Evolutionary conservation across 2,888 invertebrate genomes (phyloP).

Genomic region (Macropis europaea): DNA sequence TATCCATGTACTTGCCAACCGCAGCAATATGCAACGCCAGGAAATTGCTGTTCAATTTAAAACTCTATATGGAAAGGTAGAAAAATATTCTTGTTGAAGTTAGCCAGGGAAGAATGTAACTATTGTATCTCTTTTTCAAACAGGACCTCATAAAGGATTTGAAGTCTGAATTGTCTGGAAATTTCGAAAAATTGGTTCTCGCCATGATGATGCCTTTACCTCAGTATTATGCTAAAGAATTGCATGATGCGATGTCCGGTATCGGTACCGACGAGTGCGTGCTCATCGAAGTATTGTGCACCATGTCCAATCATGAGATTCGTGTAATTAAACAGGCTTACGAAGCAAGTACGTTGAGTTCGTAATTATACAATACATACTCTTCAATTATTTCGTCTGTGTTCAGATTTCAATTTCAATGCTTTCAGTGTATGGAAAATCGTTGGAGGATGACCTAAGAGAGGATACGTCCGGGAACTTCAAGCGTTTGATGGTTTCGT

Average conservation of each 20-base stretch:
- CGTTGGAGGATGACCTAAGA: conserved; percentile 90
- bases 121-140: not conserved
- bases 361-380: not conserved
- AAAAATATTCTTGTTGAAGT: not conserved
- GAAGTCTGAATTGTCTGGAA: conserved; percentile 83
- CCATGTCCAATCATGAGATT: conserved; percentile 82
- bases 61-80: conserved; percentile 84
- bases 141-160: conserved; percentile 81
- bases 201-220: conserved; percentile 83
- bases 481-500: conserved; percentile 92
- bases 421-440: conserved; percentile 87
- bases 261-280: conserved; percentile 82
- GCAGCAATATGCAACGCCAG: conserved; percentile 83
- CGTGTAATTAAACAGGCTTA: conserved; percentile 80
- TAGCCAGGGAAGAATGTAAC: no score
- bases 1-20: conserved; percentile 82
- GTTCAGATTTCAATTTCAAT: not conserved
- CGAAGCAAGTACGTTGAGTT: conserved; percentile 76
- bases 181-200: conserved; percentile 82
- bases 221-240: conserved; percentile 82
- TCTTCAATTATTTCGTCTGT: not conserved
- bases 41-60: conserved; percentile 83
- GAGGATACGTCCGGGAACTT: conserved; percentile 96
- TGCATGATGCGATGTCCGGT: conserved; percentile 82
- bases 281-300: conserved; percentile 83